Percentiles rank a stretch among this genome's conserved stretches.
phyloP scores from a whole-genome alignment of 2,888 invertebrate genomes.

The Sesia apiformis region DNA sequence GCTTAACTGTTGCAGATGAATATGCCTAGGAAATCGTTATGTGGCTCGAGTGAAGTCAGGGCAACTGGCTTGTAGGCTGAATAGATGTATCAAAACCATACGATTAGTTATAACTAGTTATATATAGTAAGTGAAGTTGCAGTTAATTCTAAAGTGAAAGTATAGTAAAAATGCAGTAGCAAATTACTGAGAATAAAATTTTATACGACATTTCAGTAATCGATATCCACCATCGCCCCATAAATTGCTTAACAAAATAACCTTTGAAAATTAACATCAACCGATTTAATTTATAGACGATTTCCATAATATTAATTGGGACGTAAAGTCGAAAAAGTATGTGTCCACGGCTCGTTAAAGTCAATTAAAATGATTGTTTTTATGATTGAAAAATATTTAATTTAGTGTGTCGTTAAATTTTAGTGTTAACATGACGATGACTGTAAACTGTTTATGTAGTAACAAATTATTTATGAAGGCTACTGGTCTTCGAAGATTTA shows the following conservation, averaged over 20 bases:
- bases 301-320: slow-evolving; percentile 11
- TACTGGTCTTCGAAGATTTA: background rate
- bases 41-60: too few species aligned
- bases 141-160: too few species aligned
- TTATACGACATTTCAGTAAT: too few species aligned
- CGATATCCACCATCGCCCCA: too few species aligned
- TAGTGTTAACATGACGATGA: slow-evolving; percentile 4
- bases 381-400: slow-evolving; percentile 14
- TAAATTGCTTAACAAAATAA: background rate
- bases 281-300: slow-evolving; percentile 9
- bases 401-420: slow-evolving; percentile 13
- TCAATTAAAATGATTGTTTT: slow-evolving; percentile 15
- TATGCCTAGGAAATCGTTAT: too few species aligned
- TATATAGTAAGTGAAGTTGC: too few species aligned
- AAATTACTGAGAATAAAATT: too few species aligned
- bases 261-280: slow-evolving; percentile 7
- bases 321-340: slow-evolving; percentile 10
- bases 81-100: too few species aligned
- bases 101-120: too few species aligned
- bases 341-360: slow-evolving; percentile 10
- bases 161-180: too few species aligned
- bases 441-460: background rate
- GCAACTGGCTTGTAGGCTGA: too few species aligned
- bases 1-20: too few species aligned
- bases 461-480: background rate